Evolutionary conservation across 2,888 invertebrate species (phyloP).

Genomic region (Pterostichus niger): DNA sequence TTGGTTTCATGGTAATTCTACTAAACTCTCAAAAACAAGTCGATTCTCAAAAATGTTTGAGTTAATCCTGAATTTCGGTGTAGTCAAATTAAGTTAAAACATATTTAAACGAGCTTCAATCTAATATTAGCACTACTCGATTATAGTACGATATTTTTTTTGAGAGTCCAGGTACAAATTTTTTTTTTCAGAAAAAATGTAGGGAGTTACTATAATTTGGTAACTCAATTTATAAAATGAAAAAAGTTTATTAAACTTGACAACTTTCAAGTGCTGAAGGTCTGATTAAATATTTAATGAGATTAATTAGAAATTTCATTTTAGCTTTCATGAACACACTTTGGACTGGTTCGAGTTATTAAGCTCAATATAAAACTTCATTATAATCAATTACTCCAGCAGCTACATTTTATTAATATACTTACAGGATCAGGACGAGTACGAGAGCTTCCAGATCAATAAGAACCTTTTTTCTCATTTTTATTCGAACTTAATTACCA

Average conservation of each 20-base stretch:
- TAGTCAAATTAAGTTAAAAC: too few species aligned
- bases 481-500: too few species aligned
- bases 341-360: constrained; percentile 34
- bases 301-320: constrained; percentile 50
- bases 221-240: constrained; percentile 32
- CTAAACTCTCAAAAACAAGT: too few species aligned
- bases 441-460: background rate
- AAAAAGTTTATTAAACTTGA: constrained; percentile 40
- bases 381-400: constrained; percentile 40
- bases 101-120: too few species aligned
- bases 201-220: background rate
- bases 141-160: too few species aligned
- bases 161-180: too few species aligned
- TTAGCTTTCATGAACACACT: constrained; percentile 34
- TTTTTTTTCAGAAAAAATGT: background rate
- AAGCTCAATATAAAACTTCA: constrained; percentile 47
- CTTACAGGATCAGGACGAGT: constrained; percentile 10
- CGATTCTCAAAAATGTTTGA: too few species aligned
- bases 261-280: constrained; percentile 33
- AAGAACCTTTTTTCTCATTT: background rate
- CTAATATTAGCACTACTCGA: too few species aligned
- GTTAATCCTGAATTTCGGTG: too few species aligned
- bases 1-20: too few species aligned
- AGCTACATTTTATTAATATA: constrained; percentile 39
- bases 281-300: constrained; percentile 50